Conservation (phyloP, 2,888 invertebrate genomes). For the Thysanoteuthis rhombus region DNA sequence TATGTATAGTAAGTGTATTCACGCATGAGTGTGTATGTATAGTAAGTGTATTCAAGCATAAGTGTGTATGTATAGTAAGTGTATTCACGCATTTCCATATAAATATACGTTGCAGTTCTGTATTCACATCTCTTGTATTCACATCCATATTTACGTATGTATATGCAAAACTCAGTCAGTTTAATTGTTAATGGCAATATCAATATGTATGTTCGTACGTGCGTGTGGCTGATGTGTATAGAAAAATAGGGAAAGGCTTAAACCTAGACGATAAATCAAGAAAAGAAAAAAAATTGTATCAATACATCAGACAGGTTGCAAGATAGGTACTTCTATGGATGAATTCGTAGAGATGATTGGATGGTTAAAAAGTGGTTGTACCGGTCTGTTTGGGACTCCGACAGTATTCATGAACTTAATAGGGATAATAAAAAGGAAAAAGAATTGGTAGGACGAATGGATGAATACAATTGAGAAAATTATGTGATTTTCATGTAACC, state of each 20-base stretch:
- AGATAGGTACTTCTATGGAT: not conserved
- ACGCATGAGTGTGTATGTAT: no score
- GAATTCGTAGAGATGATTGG: not conserved
- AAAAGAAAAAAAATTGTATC: not conserved
- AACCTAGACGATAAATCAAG: not conserved
- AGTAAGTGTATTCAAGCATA: no score
- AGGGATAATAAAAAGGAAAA: not conserved
- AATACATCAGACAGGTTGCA: not conserved
- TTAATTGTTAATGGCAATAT: not conserved
- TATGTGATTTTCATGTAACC: not conserved
- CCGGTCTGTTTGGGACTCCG: not conserved
- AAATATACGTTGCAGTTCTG: no score
- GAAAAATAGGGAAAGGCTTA: not conserved
- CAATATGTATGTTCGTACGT: not conserved
- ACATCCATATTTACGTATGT: no score
- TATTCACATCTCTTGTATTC: no score
- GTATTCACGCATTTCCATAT: no score
- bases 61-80: no score
- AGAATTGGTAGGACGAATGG: not conserved
- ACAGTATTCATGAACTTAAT: not conserved
- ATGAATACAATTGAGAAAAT: conserved; percentile 1
- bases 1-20: no score
- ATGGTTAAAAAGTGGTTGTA: not conserved
- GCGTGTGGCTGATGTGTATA: not conserved
- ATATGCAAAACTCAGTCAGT: not conserved